Percentiles rank a stretch among this genome's conserved stretches.
Evolutionary conservation across 2,797 vertebrate species (phyloP).

Genomic region (Distichodus sexfasciatus): DNA sequence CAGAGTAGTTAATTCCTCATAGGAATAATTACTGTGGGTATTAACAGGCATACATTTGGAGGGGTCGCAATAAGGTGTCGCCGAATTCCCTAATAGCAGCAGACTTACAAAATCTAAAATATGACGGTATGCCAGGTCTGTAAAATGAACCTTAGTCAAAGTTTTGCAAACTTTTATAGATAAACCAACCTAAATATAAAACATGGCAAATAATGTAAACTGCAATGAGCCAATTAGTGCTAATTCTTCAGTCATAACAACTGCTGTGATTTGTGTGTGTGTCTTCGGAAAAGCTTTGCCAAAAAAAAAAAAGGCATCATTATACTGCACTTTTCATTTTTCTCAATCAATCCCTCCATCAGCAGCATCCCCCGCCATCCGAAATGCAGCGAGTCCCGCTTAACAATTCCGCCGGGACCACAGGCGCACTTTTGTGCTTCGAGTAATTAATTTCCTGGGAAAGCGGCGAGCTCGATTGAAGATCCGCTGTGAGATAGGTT

Average conservation of each 20-base stretch:
- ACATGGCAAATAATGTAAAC: slow-evolving; percentile 16
- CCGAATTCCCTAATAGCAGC: not conserved
- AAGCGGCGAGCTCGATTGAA: slow-evolving; percentile 33
- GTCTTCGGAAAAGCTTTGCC: slow-evolving; percentile 21
- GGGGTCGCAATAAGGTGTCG: not conserved
- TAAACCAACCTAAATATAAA: not conserved
- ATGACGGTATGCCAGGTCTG: not conserved
- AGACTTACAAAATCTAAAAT: no score
- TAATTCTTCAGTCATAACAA: slow-evolving; percentile 18
- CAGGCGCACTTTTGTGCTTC: slow-evolving; percentile 19
- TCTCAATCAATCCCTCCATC: slow-evolving; percentile 37
- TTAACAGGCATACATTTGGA: slow-evolving; percentile 4
- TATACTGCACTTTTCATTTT: slow-evolving; percentile 39
- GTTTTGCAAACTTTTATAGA: no score
- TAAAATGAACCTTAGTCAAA: no score
- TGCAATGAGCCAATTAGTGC: not conserved
- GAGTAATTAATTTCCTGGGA: slow-evolving; percentile 39
- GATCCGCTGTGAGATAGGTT: slow-evolving; percentile 24
- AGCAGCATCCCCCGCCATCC: slow-evolving; percentile 32
- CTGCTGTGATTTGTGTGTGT: slow-evolving; percentile 1
- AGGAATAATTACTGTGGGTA: slow-evolving; percentile 21
- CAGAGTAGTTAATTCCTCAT: not conserved
- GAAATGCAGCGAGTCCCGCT: slow-evolving; percentile 37
- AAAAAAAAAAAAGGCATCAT: slow-evolving; percentile 33
- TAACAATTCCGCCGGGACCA: slow-evolving; percentile 38